Percentiles rank a stretch among this genome's conserved stretches.
Evolutionary conservation across 2,113 vertebrate genomes (phyloP).

Genomic region (Paradisaea rubra): DNA sequence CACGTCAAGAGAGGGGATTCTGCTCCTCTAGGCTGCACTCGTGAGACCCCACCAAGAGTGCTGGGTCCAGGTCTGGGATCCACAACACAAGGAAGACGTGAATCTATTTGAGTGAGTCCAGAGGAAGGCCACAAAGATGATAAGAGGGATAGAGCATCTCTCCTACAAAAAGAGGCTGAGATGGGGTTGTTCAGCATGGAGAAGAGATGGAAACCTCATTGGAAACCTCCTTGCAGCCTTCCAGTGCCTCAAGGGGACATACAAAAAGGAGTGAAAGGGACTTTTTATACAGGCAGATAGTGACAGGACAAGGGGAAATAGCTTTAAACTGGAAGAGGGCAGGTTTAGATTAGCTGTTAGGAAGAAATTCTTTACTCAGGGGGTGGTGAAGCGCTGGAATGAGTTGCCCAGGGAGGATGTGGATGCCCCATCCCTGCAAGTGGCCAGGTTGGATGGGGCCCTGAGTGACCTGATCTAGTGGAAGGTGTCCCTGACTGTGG

Average conservation of each 20-base stretch:
- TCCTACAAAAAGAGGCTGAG: not conserved
- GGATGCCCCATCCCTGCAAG: not conserved
- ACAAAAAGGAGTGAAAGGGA: not conserved
- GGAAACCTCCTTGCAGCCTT: not conserved
- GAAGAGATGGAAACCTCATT: not conserved
- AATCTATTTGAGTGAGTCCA: not conserved
- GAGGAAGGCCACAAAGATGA: not conserved
- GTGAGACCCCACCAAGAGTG: not conserved
- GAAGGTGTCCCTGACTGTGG: not conserved
- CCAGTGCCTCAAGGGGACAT: not conserved
- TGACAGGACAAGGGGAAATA: not conserved
- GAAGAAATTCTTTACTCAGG: not conserved
- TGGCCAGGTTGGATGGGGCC: not conserved
- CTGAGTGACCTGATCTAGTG: not conserved
- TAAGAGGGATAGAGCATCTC: not conserved
- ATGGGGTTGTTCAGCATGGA: not conserved
- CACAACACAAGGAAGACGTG: not conserved
- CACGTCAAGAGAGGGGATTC: fast-evolving
- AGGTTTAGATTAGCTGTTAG: not conserved
- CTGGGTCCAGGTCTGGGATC: not conserved
- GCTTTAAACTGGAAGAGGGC: not conserved
- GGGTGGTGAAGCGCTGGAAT: not conserved
- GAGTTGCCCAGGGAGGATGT: not conserved
- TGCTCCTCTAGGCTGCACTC: not conserved
- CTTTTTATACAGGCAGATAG: not conserved